Conservation (phyloP, 35 echinoderm and acorn worm genomes). For the Apostichopus californicus region DNA sequence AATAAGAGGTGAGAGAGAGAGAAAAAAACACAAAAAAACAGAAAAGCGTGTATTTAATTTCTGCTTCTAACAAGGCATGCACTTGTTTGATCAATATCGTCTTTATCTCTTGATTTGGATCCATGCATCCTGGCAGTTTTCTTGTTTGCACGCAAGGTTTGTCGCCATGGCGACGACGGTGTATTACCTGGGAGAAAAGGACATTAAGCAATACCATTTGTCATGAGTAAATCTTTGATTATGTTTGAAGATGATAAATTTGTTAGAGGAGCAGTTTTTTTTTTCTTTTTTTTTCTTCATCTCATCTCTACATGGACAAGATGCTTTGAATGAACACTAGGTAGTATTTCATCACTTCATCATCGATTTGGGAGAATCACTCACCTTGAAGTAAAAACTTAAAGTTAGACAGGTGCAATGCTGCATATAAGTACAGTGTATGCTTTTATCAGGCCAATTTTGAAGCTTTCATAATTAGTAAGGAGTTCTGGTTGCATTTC, state of each 20-base stretch:
- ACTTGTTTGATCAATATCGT: constrained; percentile 38
- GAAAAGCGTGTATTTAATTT: neutral
- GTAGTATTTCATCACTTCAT: neutral
- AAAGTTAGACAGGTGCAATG: neutral
- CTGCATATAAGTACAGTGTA: neutral
- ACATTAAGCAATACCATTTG: constrained; percentile 19
- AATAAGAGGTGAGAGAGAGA: neutral
- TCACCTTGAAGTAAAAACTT: neutral
- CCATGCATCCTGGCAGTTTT: constrained; percentile 6
- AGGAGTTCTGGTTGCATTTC: no score
- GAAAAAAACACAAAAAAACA: neutral
- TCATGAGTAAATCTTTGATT: constrained; percentile 19
- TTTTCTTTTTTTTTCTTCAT: neutral
- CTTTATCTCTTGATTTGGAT: constrained; percentile 17
- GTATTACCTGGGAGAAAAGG: constrained; percentile 19
- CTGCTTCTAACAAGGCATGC: constrained; percentile 12
- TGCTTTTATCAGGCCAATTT: no score
- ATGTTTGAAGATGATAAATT: constrained; percentile 9
- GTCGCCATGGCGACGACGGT: constrained; percentile 10
- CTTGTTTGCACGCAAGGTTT: constrained; percentile 37
- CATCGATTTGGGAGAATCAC: neutral
- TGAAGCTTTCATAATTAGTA: no score
- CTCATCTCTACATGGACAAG: neutral
- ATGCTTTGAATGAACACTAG: neutral
- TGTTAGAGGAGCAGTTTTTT: neutral